Percentiles rank a stretch among this genome's conserved stretches.
Conservation (phyloP, 2,797 vertebrate species). For the Platalea minor region DNA sequence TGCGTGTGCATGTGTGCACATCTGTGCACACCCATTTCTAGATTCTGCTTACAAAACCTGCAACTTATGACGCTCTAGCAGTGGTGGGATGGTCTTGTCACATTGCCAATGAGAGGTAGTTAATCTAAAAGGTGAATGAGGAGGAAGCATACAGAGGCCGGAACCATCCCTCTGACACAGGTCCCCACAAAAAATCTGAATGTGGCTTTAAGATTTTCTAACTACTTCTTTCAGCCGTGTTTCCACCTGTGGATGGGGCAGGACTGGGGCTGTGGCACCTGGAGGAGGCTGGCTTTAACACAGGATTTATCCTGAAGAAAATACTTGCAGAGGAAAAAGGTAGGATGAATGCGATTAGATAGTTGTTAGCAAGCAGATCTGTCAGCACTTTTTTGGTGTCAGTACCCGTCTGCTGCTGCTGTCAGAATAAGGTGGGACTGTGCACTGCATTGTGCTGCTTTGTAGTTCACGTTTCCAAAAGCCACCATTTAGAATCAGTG, state of each 20-base stretch:
- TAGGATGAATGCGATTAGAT: background rate
- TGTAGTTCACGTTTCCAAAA: background rate
- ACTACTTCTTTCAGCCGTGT: background rate
- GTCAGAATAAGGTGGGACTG: background rate
- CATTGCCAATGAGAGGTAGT: background rate
- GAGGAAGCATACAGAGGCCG: background rate
- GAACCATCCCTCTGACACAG: background rate
- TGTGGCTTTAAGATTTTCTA: background rate
- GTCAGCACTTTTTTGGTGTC: background rate
- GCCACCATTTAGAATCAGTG: background rate
- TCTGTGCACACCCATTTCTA: background rate
- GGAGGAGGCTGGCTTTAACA: background rate
- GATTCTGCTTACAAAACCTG: background rate
- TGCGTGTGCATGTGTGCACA: background rate
- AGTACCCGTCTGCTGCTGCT: background rate
- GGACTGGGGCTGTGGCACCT: background rate
- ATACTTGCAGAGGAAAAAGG: constrained; percentile 2
- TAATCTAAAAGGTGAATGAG: background rate
- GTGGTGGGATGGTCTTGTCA: background rate
- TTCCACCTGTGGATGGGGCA: background rate
- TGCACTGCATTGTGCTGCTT: background rate
- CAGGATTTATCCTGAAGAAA: background rate
- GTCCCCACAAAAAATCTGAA: background rate
- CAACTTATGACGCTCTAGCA: background rate
- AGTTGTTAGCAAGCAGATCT: background rate